Percentiles rank a stretch among this genome's conserved stretches.
Conservation (phyloP, 2,797 vertebrate genomes). For the Girardinus metallicus region DNA sequence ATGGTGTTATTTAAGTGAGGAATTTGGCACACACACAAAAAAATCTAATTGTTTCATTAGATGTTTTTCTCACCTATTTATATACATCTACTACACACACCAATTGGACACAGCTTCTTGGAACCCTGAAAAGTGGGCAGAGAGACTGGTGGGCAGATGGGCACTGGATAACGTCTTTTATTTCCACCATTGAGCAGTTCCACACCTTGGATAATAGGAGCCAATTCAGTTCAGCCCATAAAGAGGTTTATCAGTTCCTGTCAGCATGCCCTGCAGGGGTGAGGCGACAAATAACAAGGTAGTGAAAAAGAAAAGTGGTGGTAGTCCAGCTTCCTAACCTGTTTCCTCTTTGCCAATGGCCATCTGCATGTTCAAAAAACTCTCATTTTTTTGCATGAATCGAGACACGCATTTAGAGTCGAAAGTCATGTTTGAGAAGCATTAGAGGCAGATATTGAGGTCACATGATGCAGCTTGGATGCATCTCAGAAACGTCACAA, state of each 20-base stretch:
- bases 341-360: conserved; percentile 63
- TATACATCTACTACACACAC: conserved; percentile 54
- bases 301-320: conserved; percentile 75
- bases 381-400: conserved; percentile 64
- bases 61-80: conserved; percentile 31
- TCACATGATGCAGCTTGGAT: conserved; percentile 43
- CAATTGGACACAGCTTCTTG: conserved; percentile 63
- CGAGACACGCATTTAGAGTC: conserved; percentile 60
- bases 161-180: conserved; percentile 79
- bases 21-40: conserved; percentile 39
- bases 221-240: conserved; percentile 83
- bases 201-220: conserved; percentile 84
- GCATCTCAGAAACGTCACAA: conserved; percentile 44
- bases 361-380: conserved; percentile 76
- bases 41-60: conserved; percentile 24
- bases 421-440: conserved; percentile 60
- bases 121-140: conserved; percentile 62
- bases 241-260: conserved; percentile 84
- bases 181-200: conserved; percentile 78
- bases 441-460: conserved; percentile 46
- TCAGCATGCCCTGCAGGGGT: conserved; percentile 82
- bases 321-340: conserved; percentile 74
- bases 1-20: conserved; percentile 50
- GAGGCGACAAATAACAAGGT: conserved; percentile 79
- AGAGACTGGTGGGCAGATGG: conserved; percentile 75